Conservation (phyloP, 1,140 invertebrate genomes). For the Trichonephila inaurata region DNA sequence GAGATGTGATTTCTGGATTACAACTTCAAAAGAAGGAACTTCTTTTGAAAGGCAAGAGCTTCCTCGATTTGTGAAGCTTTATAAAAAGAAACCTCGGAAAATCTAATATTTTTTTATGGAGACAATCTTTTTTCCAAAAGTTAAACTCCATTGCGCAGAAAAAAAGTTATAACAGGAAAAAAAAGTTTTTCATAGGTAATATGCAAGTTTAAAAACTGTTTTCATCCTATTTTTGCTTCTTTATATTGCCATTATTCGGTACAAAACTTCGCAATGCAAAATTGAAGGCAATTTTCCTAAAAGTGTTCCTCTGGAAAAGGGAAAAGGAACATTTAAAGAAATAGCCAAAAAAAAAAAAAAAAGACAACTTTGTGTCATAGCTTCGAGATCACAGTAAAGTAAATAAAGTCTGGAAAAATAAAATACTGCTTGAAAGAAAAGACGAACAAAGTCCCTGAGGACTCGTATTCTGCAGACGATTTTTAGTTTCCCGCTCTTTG, state of each 20-base stretch:
- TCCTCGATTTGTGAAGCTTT: background rate
- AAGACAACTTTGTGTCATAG: background rate
- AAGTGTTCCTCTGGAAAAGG: background rate
- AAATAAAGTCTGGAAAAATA: background rate
- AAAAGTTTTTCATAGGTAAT: background rate
- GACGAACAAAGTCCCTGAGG: background rate
- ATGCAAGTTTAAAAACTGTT: no score
- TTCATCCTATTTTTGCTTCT: background rate
- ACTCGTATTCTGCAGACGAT: background rate
- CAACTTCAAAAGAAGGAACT: background rate
- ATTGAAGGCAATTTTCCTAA: conserved; percentile 32
- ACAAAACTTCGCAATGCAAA: conserved; percentile 7
- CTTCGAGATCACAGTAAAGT: background rate
- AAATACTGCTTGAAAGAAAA: conserved; percentile 22
- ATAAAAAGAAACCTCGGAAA: background rate
- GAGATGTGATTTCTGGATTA: background rate
- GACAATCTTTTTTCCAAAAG: background rate
- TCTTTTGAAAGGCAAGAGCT: background rate
- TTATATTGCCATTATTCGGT: background rate
- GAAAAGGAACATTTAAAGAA: conserved; percentile 4
- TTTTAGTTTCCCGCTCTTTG: background rate
- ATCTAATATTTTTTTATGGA: background rate
- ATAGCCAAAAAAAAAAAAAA: background rate
- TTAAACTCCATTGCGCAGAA: background rate
- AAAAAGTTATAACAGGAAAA: background rate